A percentile compares a stretch with the other conserved stretches of the same genome.
phyloP scores from a whole-genome alignment of 2,888 invertebrate species.

The Melangyna quadrimaculata region DNA sequence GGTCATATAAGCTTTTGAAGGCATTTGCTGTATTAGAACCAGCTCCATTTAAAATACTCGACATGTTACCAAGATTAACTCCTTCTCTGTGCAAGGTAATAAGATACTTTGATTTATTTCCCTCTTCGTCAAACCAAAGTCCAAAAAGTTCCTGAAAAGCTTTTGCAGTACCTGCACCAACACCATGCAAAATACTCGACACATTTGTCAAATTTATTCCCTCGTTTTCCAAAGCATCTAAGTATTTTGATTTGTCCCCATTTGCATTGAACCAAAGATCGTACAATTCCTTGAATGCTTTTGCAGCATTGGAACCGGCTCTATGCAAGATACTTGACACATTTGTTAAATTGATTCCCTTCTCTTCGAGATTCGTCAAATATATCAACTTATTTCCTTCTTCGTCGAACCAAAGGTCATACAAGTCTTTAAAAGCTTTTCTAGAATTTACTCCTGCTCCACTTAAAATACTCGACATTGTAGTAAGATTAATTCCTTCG shows the following conservation, averaged over 20 bases:
- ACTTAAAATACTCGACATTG: conserved; percentile 5
- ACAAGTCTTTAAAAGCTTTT: conserved; percentile 21
- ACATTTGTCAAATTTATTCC: conserved; percentile 9
- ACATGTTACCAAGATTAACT: not conserved
- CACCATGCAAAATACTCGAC: conserved; percentile 12
- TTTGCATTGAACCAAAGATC: conserved; percentile 6
- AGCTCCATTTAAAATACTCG: conserved; percentile 19
- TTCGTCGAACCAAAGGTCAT: conserved; percentile 17
- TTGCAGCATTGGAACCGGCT: not conserved
- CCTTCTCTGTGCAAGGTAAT: not conserved
- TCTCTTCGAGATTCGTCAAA: conserved; percentile 1
- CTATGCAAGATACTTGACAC: conserved; percentile 16
- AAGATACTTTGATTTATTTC: conserved; percentile 1
- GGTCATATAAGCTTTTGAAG: conserved; percentile 11
- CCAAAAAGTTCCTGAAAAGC: conserved; percentile 10
- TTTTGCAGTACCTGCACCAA: not conserved
- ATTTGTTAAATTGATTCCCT: not conserved
- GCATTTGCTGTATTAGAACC: not conserved
- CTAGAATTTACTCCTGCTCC: not conserved
- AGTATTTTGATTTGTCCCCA: conserved; percentile 15
- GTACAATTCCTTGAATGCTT: conserved; percentile 19
- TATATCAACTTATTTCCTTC: not conserved
- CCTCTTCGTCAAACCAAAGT: conserved; percentile 28
- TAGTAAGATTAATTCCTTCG: not conserved
- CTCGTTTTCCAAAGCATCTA: not conserved